phyloP scores from a whole-genome alignment of 2,888 invertebrate genomes.

The Spatulosminthurus flaviceps region DNA sequence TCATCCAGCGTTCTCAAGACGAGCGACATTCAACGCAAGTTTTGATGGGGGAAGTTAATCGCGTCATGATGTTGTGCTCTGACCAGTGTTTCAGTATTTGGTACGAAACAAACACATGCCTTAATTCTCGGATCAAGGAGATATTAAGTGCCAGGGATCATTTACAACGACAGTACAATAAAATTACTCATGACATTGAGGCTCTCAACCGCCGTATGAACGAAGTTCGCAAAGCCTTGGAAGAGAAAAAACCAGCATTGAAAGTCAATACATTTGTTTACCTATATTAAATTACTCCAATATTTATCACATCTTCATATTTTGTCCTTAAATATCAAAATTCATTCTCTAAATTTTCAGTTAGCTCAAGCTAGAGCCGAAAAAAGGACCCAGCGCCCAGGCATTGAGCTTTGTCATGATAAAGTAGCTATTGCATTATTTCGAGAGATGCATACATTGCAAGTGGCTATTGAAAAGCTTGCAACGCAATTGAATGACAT shows the following conservation, averaged over 20 bases:
- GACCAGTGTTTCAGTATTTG: conserved; percentile 61
- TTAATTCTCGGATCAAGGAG: conserved; percentile 56
- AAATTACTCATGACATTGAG: conserved; percentile 59
- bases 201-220: conserved; percentile 56
- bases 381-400: conserved; percentile 61
- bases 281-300: no score
- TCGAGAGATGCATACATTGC: conserved; percentile 58
- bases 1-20: conserved; percentile 82
- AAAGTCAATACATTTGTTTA: conserved; percentile 50
- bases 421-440: conserved; percentile 59
- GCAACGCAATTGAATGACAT: conserved; percentile 55
- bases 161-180: conserved; percentile 55
- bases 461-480: conserved; percentile 55
- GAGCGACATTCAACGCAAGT: conserved; percentile 83
- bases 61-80: conserved; percentile 55
- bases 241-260: conserved; percentile 58
- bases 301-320: no score
- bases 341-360: no score
- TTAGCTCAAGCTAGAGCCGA: conserved; percentile 59
- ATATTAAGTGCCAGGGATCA: conserved; percentile 54
- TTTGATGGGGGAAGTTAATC: conserved; percentile 54
- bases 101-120: conserved; percentile 60
- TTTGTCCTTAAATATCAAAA: no score
- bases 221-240: conserved; percentile 56
- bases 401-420: conserved; percentile 61